Base-by-base conservation (phyloP, 2,113 vertebrate species). In the Helogale parvula region DNA sequence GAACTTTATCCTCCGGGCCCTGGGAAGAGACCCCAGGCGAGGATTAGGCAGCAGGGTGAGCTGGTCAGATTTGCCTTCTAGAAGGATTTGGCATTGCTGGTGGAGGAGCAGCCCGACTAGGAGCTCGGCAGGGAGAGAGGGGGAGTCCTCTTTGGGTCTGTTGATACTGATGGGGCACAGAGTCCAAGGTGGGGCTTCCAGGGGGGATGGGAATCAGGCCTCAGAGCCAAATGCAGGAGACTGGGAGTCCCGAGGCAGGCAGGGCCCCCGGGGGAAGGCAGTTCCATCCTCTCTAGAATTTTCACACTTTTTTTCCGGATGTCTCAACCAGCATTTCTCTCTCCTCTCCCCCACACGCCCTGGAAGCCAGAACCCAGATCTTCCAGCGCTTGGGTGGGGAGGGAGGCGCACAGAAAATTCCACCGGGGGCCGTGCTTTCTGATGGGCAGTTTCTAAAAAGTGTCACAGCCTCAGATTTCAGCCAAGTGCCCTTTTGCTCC, bases 221-320 rank as follows among this genome's bases (percentile, higher is more conserved):
- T 14, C 54, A 57, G 88, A 84, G 47, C 63, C 54, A 84, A 80
- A 84, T 4, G 72, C 79, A 66, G 77, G 85, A 41, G n/a, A 11
- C 66, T 15, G 1, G 0, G 57, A 1, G 82, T 0, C 12, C 74
- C 15, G 41, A 29, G 16, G 38, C 35, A 1, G 0, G 81, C 54
- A 72, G n/a, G 57, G 69, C 23, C 41, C 31, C 41, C 0, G 0
- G 14, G 69, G 69, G 17, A 29, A 47, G 63, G 66, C 1, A 3
- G 9, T 1, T 23, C 45, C 16, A 3, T 31, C 74, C 66, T 68
- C 76, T 88, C 50, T 66, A 41, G 80, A 74, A 66, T 86, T 90
- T 33, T 76, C 79, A 47, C 82, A 13, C 81, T 92, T 68, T 76
- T 76, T 25, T 33, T 52, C 57, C 29, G 33, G 1, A 31, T 86